Percentiles rank a stretch among this genome's conserved stretches.
These are phyloP conservation scores for Colinus virginianus DNA, from an alignment of 2,113 vertebrate species.

Conservation along the genomic window DNA sequence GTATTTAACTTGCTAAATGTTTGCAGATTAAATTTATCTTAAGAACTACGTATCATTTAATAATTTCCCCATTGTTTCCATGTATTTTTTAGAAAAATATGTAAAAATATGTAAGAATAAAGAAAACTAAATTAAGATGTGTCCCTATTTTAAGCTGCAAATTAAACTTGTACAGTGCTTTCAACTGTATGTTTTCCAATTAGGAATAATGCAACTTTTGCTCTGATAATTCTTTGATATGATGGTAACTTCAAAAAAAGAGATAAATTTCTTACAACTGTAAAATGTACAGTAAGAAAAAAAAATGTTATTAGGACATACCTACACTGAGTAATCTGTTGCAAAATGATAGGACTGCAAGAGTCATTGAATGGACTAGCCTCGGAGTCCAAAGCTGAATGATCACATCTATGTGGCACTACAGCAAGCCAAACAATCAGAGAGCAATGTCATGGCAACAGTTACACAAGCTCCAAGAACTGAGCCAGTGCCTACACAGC, in stretches of 20 bases:
- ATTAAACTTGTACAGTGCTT: not conserved
- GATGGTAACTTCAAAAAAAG: not conserved
- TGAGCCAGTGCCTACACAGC: not conserved
- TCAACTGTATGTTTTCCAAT: not conserved
- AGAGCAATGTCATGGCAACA: not conserved
- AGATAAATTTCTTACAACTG: not conserved
- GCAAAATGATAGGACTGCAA: not conserved
- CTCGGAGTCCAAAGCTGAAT: not conserved
- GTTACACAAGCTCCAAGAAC: not conserved
- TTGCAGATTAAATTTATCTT: not conserved
- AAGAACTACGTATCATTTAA: not conserved
- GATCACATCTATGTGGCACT: not conserved
- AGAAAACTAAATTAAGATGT: not conserved
- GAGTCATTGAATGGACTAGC: not conserved
- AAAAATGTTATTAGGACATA: not conserved
- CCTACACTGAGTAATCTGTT: not conserved
- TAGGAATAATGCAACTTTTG: not conserved
- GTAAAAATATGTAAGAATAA: not conserved
- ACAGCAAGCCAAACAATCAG: not conserved
- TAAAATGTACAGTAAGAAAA: not conserved
- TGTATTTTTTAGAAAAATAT: not conserved
- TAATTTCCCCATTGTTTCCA: not conserved
- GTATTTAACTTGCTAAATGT: not conserved
- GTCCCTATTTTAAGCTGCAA: not conserved
- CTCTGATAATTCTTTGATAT: not conserved